Conservation (phyloP, 2,888 invertebrate species). For the Epinotia brunnichana region DNA sequence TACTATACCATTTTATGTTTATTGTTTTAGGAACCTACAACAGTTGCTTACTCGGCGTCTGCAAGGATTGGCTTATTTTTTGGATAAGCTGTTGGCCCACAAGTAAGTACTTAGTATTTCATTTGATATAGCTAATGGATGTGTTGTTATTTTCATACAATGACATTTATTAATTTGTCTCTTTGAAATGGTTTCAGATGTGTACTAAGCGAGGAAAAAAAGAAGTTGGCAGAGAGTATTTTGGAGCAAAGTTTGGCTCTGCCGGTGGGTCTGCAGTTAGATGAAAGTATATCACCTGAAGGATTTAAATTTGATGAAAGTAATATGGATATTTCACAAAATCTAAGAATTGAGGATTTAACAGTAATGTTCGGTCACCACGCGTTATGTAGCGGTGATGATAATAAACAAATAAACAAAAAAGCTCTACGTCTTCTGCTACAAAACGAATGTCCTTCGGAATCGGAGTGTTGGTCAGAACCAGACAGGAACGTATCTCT, state of each 20-base stretch:
- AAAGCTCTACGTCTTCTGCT: slow-evolving; percentile 62
- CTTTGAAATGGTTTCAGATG: slow-evolving; percentile 62
- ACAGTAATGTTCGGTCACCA: slow-evolving; percentile 81
- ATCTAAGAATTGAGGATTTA: slow-evolving; percentile 75
- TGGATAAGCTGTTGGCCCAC: slow-evolving; percentile 85
- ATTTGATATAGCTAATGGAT: no score
- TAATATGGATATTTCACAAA: slow-evolving; percentile 74
- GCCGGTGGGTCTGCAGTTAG: slow-evolving; percentile 76
- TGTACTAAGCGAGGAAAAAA: slow-evolving; percentile 79
- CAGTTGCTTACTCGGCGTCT: slow-evolving; percentile 84
- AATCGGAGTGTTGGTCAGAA: slow-evolving; percentile 94
- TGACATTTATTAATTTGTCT: not conserved
- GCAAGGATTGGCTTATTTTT: slow-evolving; percentile 86
- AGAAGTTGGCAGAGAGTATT: slow-evolving; percentile 77
- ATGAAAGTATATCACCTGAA: slow-evolving; percentile 77
- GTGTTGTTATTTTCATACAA: no score
- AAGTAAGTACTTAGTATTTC: slow-evolving; percentile 70
- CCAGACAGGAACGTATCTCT: slow-evolving; percentile 92
- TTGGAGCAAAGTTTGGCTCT: slow-evolving; percentile 79
- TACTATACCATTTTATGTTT: slow-evolving; percentile 10
- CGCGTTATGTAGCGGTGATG: slow-evolving; percentile 64
- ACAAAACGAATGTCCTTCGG: slow-evolving; percentile 77
- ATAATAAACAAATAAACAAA: slow-evolving; percentile 55
- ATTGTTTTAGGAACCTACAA: slow-evolving; percentile 74
- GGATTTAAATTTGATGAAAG: slow-evolving; percentile 78